phyloP scores from a whole-genome alignment of 2,888 invertebrate species.

The Chrysolina americana region DNA sequence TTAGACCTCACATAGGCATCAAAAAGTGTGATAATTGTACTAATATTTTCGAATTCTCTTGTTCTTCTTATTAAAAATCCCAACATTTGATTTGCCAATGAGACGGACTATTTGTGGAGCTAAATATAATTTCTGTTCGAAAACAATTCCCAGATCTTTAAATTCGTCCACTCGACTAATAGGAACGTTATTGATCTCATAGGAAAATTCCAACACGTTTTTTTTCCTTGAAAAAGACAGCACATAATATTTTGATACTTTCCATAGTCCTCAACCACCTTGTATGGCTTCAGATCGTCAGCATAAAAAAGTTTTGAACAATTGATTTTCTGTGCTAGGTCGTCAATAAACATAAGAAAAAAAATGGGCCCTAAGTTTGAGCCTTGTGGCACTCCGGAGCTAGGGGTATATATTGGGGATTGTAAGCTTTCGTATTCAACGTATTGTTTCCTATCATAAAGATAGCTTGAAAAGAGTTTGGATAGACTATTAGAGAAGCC shows the following conservation, averaged over 20 bases:
- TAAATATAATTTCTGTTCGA: too few relatives aligned
- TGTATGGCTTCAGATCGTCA: slow-evolving; percentile 16
- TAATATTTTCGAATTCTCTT: neutral
- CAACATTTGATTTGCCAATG: too few relatives aligned
- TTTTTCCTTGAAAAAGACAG: too few relatives aligned
- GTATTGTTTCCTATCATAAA: slow-evolving; percentile 29
- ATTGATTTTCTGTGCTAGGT: neutral
- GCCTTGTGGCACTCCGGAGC: slow-evolving; percentile 26
- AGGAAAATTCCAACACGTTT: too few relatives aligned
- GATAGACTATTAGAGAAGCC: slow-evolving; percentile 18
- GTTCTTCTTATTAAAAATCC: too few relatives aligned
- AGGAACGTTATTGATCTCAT: neutral
- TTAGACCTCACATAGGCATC: neutral
- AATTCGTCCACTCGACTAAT: neutral
- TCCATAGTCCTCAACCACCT: neutral
- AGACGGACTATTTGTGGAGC: too few relatives aligned
- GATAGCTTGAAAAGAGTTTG: slow-evolving; percentile 10
- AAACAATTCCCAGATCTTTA: neutral
- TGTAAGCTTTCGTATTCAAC: slow-evolving; percentile 23
- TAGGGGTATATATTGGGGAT: slow-evolving; percentile 10
- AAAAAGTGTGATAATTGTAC: neutral
- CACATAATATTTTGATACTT: neutral
- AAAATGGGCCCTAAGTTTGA: neutral
- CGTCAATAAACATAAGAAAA: slow-evolving; percentile 10
- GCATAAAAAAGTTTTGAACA: slow-evolving; percentile 16